Conservation (phyloP, 1,140 invertebrate species). For the Portunus trituberculatus region DNA sequence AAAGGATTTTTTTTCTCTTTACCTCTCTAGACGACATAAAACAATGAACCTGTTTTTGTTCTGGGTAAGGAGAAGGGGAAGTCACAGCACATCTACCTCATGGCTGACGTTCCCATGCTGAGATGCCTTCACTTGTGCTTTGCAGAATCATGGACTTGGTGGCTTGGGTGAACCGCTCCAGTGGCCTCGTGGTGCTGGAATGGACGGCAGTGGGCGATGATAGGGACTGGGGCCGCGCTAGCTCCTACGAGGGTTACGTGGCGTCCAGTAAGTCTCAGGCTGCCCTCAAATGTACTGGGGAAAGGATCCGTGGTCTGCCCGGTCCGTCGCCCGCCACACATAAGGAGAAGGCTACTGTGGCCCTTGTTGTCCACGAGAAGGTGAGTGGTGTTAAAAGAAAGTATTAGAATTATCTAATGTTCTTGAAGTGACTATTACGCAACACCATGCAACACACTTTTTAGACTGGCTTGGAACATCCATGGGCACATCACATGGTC, state of each 20-base stretch:
- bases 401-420: too few relatives aligned
- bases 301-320: slow-evolving; percentile 70
- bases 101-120: not conserved
- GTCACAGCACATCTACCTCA: not conserved
- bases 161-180: slow-evolving; percentile 75
- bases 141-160: slow-evolving; percentile 73
- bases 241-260: slow-evolving; percentile 65
- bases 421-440: too few relatives aligned
- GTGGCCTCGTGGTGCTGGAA: slow-evolving; percentile 73
- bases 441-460: too few relatives aligned
- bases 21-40: too few relatives aligned
- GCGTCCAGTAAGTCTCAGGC: slow-evolving; percentile 69
- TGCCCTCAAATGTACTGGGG: slow-evolving; percentile 63
- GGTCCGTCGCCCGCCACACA: slow-evolving; percentile 64
- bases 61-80: not conserved
- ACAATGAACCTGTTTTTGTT: not conserved
- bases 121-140: not conserved
- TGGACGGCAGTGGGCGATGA: slow-evolving; percentile 77
- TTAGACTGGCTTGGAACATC: too few relatives aligned
- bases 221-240: slow-evolving; percentile 74
- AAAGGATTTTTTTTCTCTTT: not conserved
- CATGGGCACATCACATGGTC: too few relatives aligned
- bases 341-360: slow-evolving; percentile 69
- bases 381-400: slow-evolving; percentile 22
- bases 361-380: slow-evolving; percentile 69